These are phyloP conservation scores for Diplazon laetatorius DNA, from an alignment of 2,888 invertebrate species.

Conservation along the genomic window DNA sequence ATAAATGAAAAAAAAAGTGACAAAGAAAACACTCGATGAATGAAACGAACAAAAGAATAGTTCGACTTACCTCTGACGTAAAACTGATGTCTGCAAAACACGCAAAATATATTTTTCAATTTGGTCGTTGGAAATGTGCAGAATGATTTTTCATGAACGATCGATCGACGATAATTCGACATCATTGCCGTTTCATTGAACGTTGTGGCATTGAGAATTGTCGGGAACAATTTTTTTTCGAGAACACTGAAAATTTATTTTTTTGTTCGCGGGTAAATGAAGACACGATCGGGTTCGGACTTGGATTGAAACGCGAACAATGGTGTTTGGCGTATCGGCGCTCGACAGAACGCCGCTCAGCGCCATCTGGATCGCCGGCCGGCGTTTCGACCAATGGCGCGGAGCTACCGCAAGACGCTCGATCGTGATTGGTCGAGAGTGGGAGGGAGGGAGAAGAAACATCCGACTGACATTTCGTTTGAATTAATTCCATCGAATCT, in stretches of 20 bases:
- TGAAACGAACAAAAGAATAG: constrained; percentile 1
- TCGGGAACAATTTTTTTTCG: background rate
- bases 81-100: constrained; percentile 72
- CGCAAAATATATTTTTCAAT: constrained; percentile 70
- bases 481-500: too few relatives aligned
- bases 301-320: constrained; percentile 18
- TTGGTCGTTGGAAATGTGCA: constrained; percentile 66
- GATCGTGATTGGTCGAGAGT: background rate
- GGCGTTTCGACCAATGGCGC: constrained; percentile 48
- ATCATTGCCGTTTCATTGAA: too few relatives aligned
- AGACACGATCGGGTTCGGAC: background rate
- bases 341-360: background rate
- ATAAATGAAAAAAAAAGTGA: background rate
- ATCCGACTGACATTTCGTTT: background rate
- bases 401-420: background rate
- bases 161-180: background rate
- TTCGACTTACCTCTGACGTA: constrained; percentile 69
- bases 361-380: constrained; percentile 30
- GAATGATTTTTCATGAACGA: background rate
- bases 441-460: background rate
- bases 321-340: constrained; percentile 24
- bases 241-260: background rate
- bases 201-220: constrained; percentile 30
- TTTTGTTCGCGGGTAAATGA: constrained; percentile 5
- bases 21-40: background rate